Percentiles rank a stretch among this genome's conserved stretches.
These are phyloP conservation scores for Drosophila emarginata DNA, from an alignment of 2,888 invertebrate genomes.

Conservation along the genomic window DNA sequence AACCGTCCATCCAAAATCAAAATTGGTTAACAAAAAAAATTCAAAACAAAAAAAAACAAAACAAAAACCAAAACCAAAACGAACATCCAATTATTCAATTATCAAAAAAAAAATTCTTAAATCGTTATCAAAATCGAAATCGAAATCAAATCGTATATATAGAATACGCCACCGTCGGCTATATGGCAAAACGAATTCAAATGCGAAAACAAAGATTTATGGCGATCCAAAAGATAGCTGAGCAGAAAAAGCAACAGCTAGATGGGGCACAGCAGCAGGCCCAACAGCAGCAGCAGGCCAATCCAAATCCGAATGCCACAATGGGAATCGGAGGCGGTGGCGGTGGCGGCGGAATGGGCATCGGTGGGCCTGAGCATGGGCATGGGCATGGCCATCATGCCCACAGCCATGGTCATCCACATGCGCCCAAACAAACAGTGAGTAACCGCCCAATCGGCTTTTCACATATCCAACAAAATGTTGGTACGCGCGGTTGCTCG, in stretches of 20 bases:
- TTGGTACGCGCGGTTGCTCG: constrained; percentile 84
- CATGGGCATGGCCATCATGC: constrained; percentile 83
- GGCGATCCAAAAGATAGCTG: constrained; percentile 95
- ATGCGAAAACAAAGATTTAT: constrained; percentile 97
- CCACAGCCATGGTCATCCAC: constrained; percentile 83
- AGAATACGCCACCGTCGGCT: constrained; percentile 99
- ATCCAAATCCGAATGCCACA: constrained; percentile 87
- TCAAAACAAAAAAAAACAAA: not conserved
- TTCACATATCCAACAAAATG: constrained; percentile 83
- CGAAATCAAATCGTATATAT: constrained; percentile 74
- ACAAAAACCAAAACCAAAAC: not conserved
- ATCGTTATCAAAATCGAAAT: constrained; percentile 50
- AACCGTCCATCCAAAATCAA: constrained; percentile 1
- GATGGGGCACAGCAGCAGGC: constrained; percentile 90
- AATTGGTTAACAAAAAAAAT: not conserved
- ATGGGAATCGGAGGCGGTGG: constrained; percentile 54
- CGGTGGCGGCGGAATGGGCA: constrained; percentile 44
- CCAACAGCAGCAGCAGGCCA: constrained; percentile 87
- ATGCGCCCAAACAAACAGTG: constrained; percentile 83
- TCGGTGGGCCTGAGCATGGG: constrained; percentile 82
- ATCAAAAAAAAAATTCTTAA: constrained; percentile 26
- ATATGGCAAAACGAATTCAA: constrained; percentile 98
- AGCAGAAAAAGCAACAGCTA: constrained; percentile 93
- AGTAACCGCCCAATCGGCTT: constrained; percentile 84
- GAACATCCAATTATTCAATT: constrained; percentile 4